phyloP scores from a whole-genome alignment of 2,888 invertebrate genomes.

The Apotomis turbidana region DNA sequence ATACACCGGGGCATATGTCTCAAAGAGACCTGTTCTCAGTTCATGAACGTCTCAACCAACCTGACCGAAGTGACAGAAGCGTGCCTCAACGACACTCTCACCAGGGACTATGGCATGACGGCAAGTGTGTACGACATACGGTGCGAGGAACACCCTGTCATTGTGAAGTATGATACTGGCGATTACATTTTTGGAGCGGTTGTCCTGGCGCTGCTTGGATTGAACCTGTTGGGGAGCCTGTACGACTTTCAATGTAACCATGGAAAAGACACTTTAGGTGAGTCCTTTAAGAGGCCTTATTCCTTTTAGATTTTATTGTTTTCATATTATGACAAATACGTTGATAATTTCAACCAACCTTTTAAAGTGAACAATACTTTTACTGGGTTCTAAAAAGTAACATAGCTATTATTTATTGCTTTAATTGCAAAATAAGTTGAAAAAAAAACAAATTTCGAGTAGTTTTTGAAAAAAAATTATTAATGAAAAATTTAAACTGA shows the following conservation, averaged over 20 bases:
- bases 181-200: background rate
- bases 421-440: too few relatives aligned
- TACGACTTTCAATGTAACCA: constrained; percentile 13
- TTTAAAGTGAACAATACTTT: too few relatives aligned
- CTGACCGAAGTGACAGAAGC: constrained; percentile 41
- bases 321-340: too few relatives aligned
- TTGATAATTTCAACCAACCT: too few relatives aligned
- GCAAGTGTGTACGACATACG: background rate
- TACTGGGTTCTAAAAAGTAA: too few relatives aligned
- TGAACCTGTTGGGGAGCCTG: constrained; percentile 43
- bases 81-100: constrained; percentile 41
- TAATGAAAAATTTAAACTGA: too few relatives aligned
- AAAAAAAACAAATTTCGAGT: too few relatives aligned
- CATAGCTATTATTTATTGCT: too few relatives aligned
- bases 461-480: too few relatives aligned
- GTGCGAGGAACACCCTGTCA: constrained; percentile 5
- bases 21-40: background rate
- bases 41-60: background rate
- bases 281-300: background rate
- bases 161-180: background rate
- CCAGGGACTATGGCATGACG: constrained; percentile 10
- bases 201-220: constrained; percentile 43
- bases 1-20: constrained; percentile 28
- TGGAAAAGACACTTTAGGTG: background rate
- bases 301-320: too few relatives aligned